These are phyloP conservation scores for Buathra laborator DNA, from an alignment of 2,888 invertebrate genomes.

Conservation along the genomic window DNA sequence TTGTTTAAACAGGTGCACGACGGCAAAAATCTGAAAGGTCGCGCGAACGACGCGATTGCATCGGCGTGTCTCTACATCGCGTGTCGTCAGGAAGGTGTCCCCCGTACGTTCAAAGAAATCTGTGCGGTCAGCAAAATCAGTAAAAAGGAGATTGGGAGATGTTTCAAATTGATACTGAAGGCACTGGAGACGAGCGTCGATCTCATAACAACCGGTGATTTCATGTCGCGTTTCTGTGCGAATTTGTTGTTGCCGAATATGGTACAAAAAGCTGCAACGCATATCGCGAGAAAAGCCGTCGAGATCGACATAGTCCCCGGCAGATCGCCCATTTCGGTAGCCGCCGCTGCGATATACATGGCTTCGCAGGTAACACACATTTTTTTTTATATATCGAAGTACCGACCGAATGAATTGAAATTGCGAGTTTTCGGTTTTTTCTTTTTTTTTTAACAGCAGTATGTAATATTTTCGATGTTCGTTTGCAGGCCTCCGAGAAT, in stretches of 20 bases:
- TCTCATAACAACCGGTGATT: conserved; percentile 98
- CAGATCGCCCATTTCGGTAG: conserved; percentile 98
- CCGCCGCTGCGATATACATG: conserved; percentile 99
- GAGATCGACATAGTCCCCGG: conserved; percentile 99
- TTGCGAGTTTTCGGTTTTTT: too few relatives aligned
- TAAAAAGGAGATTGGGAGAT: conserved; percentile 99
- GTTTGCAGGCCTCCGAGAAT: conserved; percentile 93
- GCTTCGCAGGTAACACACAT: conserved; percentile 95
- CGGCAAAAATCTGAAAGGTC: conserved; percentile 97
- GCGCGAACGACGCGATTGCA: conserved; percentile 99
- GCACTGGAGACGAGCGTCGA: conserved; percentile 98
- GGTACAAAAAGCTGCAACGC: conserved; percentile 97
- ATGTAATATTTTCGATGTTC: not conserved
- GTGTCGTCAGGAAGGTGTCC: conserved; percentile 99
- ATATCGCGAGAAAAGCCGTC: conserved; percentile 98
- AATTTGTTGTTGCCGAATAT: conserved; percentile 96
- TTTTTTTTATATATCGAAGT: too few relatives aligned
- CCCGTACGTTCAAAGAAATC: conserved; percentile 99
- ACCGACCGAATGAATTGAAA: too few relatives aligned
- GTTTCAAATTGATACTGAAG: conserved; percentile 98
- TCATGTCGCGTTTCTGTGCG: conserved; percentile 99
- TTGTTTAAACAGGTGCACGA: conserved; percentile 99
- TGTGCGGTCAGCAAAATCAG: conserved; percentile 99
- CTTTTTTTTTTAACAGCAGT: not conserved
- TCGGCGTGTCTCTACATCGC: conserved; percentile 99